Evolutionary conservation across 2,888 invertebrate genomes (phyloP).

Genomic region (Pseudoips prasinana): DNA sequence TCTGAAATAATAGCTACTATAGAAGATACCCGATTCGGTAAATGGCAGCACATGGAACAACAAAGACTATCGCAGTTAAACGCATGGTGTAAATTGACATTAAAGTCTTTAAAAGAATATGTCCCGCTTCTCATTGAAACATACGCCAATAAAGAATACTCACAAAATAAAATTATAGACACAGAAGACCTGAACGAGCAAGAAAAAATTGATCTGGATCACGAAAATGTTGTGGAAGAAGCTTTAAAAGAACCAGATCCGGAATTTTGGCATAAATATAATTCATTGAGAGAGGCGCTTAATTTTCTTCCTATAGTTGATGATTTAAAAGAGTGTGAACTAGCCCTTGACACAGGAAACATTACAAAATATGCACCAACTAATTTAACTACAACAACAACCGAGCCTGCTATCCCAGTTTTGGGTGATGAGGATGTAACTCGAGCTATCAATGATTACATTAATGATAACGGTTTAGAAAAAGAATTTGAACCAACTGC

Average conservation of each 20-base stretch:
- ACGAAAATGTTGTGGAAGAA: background rate
- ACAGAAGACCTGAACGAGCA: too few species aligned
- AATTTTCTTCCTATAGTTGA: constrained; percentile 53
- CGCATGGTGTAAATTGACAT: constrained; percentile 53
- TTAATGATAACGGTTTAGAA: constrained; percentile 60
- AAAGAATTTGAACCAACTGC: constrained; percentile 62
- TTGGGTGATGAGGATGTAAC: constrained; percentile 73
- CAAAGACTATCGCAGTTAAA: constrained; percentile 55
- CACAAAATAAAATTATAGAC: too few species aligned
- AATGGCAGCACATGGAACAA: constrained; percentile 63
- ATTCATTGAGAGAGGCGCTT: constrained; percentile 33
- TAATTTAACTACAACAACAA: constrained; percentile 38
- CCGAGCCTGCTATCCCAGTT: constrained; percentile 57
- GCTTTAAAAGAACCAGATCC: constrained; percentile 4
- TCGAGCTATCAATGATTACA: constrained; percentile 56
- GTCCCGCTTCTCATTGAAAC: constrained; percentile 36
- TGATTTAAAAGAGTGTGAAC: constrained; percentile 47
- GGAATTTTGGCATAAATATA: constrained; percentile 27
- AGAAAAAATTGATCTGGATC: background rate
- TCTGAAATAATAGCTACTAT: constrained; percentile 66
- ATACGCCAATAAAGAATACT: too few species aligned
- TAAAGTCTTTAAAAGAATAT: constrained; percentile 40
- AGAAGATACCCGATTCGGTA: constrained; percentile 53
- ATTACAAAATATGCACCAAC: constrained; percentile 62
- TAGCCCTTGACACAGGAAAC: constrained; percentile 33